Conservation (phyloP, 1,140 invertebrate species). For the Macrostomum lignano region DNA sequence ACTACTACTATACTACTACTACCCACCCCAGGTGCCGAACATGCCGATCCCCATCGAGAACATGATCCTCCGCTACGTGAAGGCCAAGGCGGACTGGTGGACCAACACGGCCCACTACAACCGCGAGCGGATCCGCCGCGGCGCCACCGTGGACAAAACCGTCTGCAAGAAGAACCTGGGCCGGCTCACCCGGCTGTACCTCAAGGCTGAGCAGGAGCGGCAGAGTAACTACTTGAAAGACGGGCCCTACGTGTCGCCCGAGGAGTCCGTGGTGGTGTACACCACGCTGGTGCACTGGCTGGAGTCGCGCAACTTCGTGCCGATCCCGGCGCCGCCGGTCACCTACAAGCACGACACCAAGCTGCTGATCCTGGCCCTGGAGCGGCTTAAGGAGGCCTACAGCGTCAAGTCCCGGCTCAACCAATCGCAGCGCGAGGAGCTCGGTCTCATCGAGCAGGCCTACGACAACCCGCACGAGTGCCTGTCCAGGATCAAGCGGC, state of each 20-base stretch:
- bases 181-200: conserved; percentile 65
- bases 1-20: too few species aligned
- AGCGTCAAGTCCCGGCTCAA: conserved; percentile 68
- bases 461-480: conserved; percentile 99
- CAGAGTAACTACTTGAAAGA: conserved; percentile 98
- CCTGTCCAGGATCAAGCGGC: conserved; percentile 88
- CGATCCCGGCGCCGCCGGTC: conserved; percentile 89
- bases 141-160: conserved; percentile 55
- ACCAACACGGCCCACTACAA: conserved; percentile 99
- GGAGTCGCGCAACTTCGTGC: conserved; percentile 80
- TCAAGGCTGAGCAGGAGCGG: conserved; percentile 92
- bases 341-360: conserved; percentile 51
- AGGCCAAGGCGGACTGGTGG: conserved; percentile 99
- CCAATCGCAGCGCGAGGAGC: conserved; percentile 88
- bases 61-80: conserved; percentile 96
- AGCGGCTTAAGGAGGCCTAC: conserved; percentile 89
- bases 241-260: conserved; percentile 91
- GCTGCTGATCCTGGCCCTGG: conserved; percentile 71
- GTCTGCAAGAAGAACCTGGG: conserved; percentile 99
- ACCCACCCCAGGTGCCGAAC: too few species aligned
- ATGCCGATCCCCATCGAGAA: conserved; percentile 95
- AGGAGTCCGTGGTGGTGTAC: conserved; percentile 97
- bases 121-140: conserved; percentile 45
- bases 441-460: conserved; percentile 92
- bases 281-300: conserved; percentile 98